A percentile compares a stretch with the other conserved stretches of the same genome.
phyloP scores from a whole-genome alignment of 1,140 invertebrate genomes.

The Drosophila leontia region DNA sequence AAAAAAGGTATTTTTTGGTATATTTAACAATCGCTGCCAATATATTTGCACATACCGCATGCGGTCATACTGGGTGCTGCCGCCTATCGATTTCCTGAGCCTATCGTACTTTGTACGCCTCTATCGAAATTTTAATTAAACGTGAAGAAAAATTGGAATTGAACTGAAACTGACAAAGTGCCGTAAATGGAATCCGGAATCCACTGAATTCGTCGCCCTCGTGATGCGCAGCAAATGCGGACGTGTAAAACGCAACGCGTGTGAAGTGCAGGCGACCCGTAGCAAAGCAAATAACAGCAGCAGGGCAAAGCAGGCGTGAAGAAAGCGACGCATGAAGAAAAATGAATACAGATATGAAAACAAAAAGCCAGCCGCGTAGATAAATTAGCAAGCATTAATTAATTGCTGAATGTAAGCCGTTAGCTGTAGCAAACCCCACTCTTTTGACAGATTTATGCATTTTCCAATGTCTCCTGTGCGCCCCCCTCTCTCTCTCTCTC shows the following conservation, averaged over 20 bases:
- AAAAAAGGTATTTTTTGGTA: neutral
- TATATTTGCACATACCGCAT: neutral
- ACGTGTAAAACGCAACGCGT: constrained; percentile 60
- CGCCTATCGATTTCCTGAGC: constrained; percentile 9
- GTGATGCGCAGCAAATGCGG: constrained; percentile 48
- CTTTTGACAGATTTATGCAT: constrained; percentile 49
- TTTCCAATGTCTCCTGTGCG: constrained; percentile 39
- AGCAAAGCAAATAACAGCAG: constrained; percentile 65
- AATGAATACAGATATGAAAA: constrained; percentile 52
- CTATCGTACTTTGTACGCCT: constrained; percentile 23
- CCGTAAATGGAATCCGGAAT: constrained; percentile 18
- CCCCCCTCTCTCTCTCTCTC: constrained; percentile 37
- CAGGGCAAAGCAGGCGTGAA: constrained; percentile 35
- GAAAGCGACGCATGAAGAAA: constrained; percentile 50
- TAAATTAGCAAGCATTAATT: constrained; percentile 66
- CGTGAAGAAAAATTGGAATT: constrained; percentile 57
- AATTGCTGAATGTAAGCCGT: constrained; percentile 67
- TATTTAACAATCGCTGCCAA: neutral
- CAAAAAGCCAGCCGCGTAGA: constrained; percentile 54
- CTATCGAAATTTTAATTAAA: constrained; percentile 59
- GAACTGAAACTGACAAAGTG: constrained; percentile 25
- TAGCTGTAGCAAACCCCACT: constrained; percentile 37
- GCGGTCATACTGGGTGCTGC: neutral
- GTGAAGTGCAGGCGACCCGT: constrained; percentile 57
- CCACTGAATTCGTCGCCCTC: constrained; percentile 22